Evolutionary conservation across 2,113 vertebrate species (phyloP).

Genomic region (Malurus melanocephalus): DNA sequence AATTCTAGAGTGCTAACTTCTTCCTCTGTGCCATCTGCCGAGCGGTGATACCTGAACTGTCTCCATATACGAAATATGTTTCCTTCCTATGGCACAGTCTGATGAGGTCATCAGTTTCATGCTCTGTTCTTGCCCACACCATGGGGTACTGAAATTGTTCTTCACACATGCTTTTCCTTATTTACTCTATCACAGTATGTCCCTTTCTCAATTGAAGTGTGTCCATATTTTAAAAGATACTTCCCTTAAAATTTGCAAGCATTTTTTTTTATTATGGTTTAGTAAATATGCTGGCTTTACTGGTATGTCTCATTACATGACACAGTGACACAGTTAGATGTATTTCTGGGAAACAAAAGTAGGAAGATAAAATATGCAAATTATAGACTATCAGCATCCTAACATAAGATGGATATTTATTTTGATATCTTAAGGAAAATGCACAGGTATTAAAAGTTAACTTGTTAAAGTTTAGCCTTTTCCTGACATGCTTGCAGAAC

Average conservation of each 20-base stretch:
- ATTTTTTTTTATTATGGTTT: background rate
- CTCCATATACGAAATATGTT: background rate
- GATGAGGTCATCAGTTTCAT: background rate
- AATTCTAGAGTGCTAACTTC: background rate
- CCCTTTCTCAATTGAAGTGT: background rate
- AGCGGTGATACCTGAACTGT: background rate
- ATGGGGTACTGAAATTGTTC: accelerated
- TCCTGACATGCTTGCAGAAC: background rate
- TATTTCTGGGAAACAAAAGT: background rate
- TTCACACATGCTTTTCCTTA: accelerated
- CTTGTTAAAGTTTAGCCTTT: background rate
- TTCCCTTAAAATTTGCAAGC: background rate
- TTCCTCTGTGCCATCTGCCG: background rate
- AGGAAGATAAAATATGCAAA: background rate
- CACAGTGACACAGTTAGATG: background rate
- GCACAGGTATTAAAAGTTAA: background rate
- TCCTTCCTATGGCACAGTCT: background rate
- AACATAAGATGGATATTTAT: background rate
- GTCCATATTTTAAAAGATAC: background rate
- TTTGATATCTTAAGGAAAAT: background rate
- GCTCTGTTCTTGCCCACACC: background rate
- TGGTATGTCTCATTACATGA: background rate
- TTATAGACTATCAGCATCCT: background rate
- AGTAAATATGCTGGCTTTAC: background rate
- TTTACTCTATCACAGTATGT: accelerated